These are phyloP conservation scores for Dendrolimus houi DNA, from an alignment of 2,888 invertebrate species.

Conservation along the genomic window DNA sequence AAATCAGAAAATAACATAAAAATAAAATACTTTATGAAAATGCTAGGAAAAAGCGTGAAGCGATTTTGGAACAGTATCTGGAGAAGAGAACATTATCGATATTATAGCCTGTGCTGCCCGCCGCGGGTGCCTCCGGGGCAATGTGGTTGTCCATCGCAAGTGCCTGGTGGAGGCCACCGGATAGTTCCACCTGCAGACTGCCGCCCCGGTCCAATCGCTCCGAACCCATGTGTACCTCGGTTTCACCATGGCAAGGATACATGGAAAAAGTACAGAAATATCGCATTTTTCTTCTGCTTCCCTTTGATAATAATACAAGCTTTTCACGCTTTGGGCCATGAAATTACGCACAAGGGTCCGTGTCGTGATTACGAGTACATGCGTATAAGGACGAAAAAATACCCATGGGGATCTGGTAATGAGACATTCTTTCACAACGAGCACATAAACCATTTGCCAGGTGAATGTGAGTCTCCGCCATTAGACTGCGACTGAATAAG, in stretches of 20 bases:
- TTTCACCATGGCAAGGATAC: slow-evolving; percentile 37
- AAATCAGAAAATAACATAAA: too few relatives aligned
- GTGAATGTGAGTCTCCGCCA: slow-evolving; percentile 47
- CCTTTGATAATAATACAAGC: slow-evolving; percentile 45
- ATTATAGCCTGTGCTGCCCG: slow-evolving; percentile 35
- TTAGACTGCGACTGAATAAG: slow-evolving; percentile 40
- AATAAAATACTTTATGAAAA: not conserved
- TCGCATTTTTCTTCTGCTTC: slow-evolving; percentile 39
- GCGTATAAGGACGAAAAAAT: slow-evolving; percentile 85
- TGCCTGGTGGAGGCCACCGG: slow-evolving; percentile 29
- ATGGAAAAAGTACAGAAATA: slow-evolving; percentile 42
- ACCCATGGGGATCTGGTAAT: slow-evolving; percentile 94
- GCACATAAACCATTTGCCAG: slow-evolving; percentile 74
- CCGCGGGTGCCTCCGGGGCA: slow-evolving; percentile 30
- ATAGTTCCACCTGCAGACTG: slow-evolving; percentile 37
- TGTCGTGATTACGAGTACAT: slow-evolving; percentile 83
- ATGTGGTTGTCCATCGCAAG: slow-evolving; percentile 29
- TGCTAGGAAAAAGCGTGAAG: not conserved
- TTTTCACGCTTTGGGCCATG: slow-evolving; percentile 24
- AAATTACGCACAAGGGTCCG: slow-evolving; percentile 23
- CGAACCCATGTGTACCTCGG: slow-evolving; percentile 43
- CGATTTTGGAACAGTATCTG: not conserved
- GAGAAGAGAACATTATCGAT: slow-evolving; percentile 5
- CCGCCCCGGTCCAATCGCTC: slow-evolving; percentile 31
- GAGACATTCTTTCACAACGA: slow-evolving; percentile 91